Conservation (phyloP, 2,888 invertebrate species). For the Diaphora mendica region DNA sequence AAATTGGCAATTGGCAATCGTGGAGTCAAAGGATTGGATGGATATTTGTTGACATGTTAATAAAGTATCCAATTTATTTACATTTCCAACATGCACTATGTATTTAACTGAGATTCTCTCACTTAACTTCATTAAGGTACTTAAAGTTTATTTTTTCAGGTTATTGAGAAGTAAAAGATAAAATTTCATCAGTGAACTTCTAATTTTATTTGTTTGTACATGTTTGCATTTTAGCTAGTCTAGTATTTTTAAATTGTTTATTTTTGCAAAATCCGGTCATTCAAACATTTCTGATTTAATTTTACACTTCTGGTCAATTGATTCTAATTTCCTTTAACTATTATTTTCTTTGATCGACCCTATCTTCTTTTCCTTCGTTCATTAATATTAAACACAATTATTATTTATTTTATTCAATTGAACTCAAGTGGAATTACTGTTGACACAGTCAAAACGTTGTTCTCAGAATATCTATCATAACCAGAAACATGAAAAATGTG, state of each 20-base stretch:
- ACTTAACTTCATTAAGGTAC: background rate
- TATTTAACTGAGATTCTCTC: background rate
- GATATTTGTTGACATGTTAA: background rate
- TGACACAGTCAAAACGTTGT: background rate
- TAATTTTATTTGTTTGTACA: background rate
- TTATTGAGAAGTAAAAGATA: background rate
- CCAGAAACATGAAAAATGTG: background rate
- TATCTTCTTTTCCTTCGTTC: no score
- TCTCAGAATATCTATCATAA: background rate
- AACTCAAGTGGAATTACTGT: no score
- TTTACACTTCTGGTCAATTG: no score
- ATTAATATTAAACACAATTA: no score
- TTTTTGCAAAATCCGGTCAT: background rate
- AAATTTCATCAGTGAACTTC: background rate
- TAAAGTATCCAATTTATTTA: background rate
- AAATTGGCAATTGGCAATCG: no score
- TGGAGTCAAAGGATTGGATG: slow-evolving; percentile 6
- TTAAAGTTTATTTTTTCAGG: background rate
- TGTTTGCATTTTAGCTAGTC: background rate
- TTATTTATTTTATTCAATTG: no score
- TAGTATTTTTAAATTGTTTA: background rate
- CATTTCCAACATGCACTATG: background rate
- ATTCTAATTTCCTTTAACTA: no score
- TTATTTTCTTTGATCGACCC: background rate
- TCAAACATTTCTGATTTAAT: background rate